A percentile compares a stretch with the other conserved stretches of the same genome.
phyloP scores from a whole-genome alignment of 2,888 invertebrate genomes.

The Nephrotoma flavescens region DNA sequence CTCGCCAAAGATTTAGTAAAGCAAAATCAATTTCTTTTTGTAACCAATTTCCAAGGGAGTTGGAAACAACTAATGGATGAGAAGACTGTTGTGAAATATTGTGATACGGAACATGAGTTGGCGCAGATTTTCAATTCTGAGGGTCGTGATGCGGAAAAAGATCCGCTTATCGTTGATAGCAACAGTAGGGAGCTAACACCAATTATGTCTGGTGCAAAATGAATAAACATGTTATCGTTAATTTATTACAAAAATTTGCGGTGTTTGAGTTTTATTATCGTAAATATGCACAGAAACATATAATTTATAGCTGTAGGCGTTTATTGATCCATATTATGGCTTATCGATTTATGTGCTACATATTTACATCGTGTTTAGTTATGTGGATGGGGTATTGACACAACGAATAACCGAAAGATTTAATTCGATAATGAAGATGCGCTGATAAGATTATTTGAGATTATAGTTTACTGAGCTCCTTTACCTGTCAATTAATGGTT shows the following conservation, averaged over 20 bases:
- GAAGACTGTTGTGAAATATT: neutral
- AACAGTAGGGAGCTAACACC: neutral
- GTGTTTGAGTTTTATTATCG: neutral
- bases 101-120: neutral
- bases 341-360: too few relatives aligned
- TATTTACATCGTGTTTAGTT: too few relatives aligned
- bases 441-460: too few relatives aligned
- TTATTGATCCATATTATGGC: too few relatives aligned
- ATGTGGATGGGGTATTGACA: too few relatives aligned
- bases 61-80: neutral
- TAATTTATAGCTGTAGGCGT: too few relatives aligned
- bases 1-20: neutral
- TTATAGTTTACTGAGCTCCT: too few relatives aligned
- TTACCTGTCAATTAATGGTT: too few relatives aligned
- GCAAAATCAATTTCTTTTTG: neutral
- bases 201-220: neutral
- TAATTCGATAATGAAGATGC: too few relatives aligned
- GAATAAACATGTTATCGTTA: neutral
- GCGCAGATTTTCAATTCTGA: neutral
- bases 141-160: neutral
- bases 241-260: neutral
- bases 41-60: neutral
- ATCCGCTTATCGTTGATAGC: neutral
- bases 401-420: too few relatives aligned
- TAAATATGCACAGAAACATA: too few relatives aligned